A percentile compares a stretch with the other conserved stretches of the same genome.
These are phyloP conservation scores for Patella caerulea DNA, from an alignment of 2,888 invertebrate genomes.

Conservation along the genomic window DNA sequence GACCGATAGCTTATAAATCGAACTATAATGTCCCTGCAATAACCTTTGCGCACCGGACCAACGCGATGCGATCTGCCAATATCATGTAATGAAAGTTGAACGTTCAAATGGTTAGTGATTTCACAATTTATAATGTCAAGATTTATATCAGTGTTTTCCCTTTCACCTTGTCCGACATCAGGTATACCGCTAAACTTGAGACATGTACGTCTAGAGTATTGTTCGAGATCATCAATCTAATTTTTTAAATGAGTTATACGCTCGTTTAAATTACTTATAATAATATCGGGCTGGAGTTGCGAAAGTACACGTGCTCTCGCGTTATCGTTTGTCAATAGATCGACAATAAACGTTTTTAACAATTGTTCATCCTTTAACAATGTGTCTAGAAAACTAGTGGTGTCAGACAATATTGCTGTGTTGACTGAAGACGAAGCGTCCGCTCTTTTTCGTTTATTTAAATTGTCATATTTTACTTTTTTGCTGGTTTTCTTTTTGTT, in stretches of 20 bases:
- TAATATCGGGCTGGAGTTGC: not conserved
- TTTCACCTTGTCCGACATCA: not conserved
- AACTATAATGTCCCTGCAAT: not conserved
- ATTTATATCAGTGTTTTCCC: not conserved
- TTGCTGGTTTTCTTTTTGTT: no score
- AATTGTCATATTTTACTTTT: no score
- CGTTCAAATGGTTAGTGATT: not conserved
- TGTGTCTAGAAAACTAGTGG: no score
- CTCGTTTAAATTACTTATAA: not conserved
- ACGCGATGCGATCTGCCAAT: not conserved
- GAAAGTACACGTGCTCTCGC: not conserved
- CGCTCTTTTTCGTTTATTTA: no score
- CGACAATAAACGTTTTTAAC: not conserved
- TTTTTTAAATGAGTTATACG: not conserved
- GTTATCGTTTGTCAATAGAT: not conserved
- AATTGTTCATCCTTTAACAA: no score
- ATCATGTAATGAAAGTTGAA: not conserved
- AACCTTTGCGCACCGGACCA: not conserved
- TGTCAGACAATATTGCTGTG: no score
- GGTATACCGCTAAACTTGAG: not conserved
- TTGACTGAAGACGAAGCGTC: no score
- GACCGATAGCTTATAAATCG: not conserved
- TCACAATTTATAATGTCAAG: not conserved
- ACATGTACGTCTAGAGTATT: constrained; percentile 1
- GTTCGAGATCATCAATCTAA: not conserved